Evolutionary conservation across 2,888 invertebrate species (phyloP).

Genomic region (Drosophila borealis): DNA sequence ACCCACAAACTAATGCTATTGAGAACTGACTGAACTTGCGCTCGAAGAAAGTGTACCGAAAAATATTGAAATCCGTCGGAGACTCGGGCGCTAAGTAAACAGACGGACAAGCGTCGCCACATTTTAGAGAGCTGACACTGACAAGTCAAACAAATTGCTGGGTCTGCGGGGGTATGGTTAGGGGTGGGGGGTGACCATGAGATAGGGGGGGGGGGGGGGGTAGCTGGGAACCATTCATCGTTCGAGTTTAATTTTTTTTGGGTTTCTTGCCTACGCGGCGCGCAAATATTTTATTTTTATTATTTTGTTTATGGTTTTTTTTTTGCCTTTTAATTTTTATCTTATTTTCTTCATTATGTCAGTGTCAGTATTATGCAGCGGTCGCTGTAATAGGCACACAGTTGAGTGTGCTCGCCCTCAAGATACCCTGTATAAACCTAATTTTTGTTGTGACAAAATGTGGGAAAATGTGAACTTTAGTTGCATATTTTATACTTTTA

Average conservation of each 20-base stretch:
- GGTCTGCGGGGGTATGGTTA: constrained; percentile 6
- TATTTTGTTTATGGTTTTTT: constrained; percentile 14
- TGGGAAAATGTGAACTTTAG: too few relatives aligned
- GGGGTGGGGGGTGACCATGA: neutral
- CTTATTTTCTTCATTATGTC: constrained; percentile 50
- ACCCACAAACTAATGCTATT: neutral
- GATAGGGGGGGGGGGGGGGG: neutral
- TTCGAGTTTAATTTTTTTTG: constrained; percentile 42
- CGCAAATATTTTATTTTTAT: constrained; percentile 23
- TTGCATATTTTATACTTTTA: too few relatives aligned
- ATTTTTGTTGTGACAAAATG: too few relatives aligned
- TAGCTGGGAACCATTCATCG: constrained; percentile 47
- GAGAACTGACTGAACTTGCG: constrained; percentile 48
- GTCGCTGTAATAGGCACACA: constrained; percentile 29
- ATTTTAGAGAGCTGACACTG: constrained; percentile 65
- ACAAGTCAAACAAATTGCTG: constrained; percentile 76
- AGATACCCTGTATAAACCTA: constrained; percentile 3
- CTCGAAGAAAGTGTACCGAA: constrained; percentile 27
- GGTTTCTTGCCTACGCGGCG: constrained; percentile 36
- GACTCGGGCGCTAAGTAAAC: constrained; percentile 56
- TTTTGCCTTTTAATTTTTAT: constrained; percentile 20
- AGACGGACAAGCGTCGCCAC: constrained; percentile 58
- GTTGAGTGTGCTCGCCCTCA: neutral
- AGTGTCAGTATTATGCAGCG: constrained; percentile 58
- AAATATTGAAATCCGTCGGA: constrained; percentile 37